phyloP scores from a whole-genome alignment of 2,797 vertebrate genomes.

The Sphenodon punctatus region DNA sequence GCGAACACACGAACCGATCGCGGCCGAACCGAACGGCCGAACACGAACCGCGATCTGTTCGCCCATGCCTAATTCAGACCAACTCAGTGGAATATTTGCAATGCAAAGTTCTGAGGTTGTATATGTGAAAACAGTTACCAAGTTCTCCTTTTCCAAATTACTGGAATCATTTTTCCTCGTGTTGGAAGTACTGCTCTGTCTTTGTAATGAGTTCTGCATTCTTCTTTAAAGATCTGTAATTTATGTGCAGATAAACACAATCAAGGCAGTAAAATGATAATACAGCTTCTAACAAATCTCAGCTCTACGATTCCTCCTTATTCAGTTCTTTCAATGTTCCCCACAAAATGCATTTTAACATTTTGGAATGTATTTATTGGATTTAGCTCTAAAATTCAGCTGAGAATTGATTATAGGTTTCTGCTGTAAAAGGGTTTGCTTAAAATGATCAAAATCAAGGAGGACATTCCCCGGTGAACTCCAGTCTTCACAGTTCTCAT shows the following conservation, averaged over 20 bases:
- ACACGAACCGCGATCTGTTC: too few relatives aligned
- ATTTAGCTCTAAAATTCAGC: neutral
- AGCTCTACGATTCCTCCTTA: neutral
- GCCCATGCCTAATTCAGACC: too few relatives aligned
- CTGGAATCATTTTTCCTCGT: too few relatives aligned
- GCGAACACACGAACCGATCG: too few relatives aligned
- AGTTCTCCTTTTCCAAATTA: neutral
- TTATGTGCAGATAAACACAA: neutral
- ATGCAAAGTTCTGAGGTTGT: too few relatives aligned
- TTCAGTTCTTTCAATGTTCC: neutral
- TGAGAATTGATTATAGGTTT: neutral
- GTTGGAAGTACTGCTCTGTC: too few relatives aligned
- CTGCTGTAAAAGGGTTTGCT: neutral
- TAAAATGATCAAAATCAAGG: neutral
- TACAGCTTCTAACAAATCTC: neutral
- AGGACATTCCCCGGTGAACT: neutral
- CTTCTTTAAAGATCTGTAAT: neutral
- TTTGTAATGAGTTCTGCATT: neutral
- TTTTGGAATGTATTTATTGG: neutral
- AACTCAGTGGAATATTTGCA: too few relatives aligned
- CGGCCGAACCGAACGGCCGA: too few relatives aligned
- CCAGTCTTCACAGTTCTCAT: constrained; percentile 6
- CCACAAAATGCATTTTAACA: neutral
- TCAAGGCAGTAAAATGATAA: neutral
- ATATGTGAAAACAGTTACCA: neutral